A percentile compares a stretch with the other conserved stretches of the same genome.
Evolutionary conservation across 2,888 invertebrate species (phyloP).

Genomic region (Clitarchus hookeri): DNA sequence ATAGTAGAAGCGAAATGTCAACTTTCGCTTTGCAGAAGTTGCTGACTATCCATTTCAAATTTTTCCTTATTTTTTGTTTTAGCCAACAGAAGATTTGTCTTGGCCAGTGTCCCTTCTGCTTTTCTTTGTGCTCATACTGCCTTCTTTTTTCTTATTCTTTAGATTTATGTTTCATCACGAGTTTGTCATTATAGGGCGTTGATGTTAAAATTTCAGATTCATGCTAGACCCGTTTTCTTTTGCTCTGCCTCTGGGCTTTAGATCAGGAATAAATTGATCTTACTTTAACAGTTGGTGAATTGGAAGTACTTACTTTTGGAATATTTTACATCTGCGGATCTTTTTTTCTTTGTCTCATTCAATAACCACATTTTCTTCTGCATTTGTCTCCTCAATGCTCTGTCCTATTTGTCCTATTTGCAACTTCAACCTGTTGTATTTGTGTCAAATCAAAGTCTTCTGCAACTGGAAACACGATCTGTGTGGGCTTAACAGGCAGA

Average conservation of each 20-base stretch:
- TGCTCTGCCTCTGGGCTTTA: neutral
- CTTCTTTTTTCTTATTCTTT: neutral
- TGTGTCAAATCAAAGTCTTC: neutral
- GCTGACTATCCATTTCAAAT: too few species aligned
- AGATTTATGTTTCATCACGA: neutral
- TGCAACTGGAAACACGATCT: neutral
- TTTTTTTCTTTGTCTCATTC: neutral
- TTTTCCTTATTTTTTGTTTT: too few species aligned
- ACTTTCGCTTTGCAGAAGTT: neutral
- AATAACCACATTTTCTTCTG: too few species aligned
- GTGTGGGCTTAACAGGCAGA: neutral
- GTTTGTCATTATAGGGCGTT: neutral
- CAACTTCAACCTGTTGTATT: neutral
- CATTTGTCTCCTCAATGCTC: neutral
- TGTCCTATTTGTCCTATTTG: neutral
- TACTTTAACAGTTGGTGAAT: neutral
- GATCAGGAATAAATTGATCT: neutral
- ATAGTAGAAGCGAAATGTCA: neutral
- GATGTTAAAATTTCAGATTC: neutral
- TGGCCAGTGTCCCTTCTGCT: too few species aligned
- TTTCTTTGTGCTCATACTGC: neutral
- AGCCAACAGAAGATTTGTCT: too few species aligned
- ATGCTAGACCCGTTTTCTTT: neutral
- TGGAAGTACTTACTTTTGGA: neutral
- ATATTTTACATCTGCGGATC: neutral